Percentiles rank a stretch among this genome's conserved stretches.
These are phyloP conservation scores for Paelopatides confundens DNA, from an alignment of 53 echinoderm and acorn worm genomes.

Conservation along the genomic window DNA sequence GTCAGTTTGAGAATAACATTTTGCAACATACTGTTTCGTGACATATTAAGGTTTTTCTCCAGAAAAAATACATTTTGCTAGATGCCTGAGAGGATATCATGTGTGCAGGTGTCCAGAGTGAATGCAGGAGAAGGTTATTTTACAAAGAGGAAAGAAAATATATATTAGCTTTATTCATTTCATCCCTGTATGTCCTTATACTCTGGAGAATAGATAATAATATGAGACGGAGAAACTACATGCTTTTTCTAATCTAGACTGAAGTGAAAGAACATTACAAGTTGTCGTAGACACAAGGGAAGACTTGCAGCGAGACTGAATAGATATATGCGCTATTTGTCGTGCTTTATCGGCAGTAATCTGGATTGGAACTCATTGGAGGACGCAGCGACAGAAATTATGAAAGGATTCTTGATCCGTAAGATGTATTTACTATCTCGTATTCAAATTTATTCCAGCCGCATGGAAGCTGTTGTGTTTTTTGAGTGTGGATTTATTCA, in stretches of 20 bases:
- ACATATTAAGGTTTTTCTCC: too few species aligned
- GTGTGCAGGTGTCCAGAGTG: background rate
- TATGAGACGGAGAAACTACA: background rate
- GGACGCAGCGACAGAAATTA: background rate
- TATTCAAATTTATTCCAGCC: constrained; percentile 34
- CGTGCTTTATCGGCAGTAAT: too few species aligned
- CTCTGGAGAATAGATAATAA: background rate
- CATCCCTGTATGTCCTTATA: background rate
- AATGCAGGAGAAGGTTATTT: background rate
- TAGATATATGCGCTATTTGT: too few species aligned
- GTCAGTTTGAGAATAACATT: too few species aligned
- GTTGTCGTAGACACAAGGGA: too few species aligned
- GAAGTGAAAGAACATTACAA: background rate
- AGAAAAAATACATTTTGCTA: background rate
- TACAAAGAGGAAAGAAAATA: background rate
- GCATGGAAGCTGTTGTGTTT: background rate
- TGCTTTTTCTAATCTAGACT: background rate
- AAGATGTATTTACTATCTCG: background rate
- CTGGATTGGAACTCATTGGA: too few species aligned
- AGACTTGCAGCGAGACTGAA: too few species aligned
- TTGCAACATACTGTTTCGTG: too few species aligned
- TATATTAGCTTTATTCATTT: background rate
- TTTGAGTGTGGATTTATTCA: constrained; percentile 16
- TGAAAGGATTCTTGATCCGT: background rate
- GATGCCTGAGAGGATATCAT: background rate